Percentiles rank a stretch among this genome's conserved stretches.
These are phyloP conservation scores for Phaethornis superciliosus DNA, from an alignment of 2,113 vertebrate genomes.

Conservation along the genomic window DNA sequence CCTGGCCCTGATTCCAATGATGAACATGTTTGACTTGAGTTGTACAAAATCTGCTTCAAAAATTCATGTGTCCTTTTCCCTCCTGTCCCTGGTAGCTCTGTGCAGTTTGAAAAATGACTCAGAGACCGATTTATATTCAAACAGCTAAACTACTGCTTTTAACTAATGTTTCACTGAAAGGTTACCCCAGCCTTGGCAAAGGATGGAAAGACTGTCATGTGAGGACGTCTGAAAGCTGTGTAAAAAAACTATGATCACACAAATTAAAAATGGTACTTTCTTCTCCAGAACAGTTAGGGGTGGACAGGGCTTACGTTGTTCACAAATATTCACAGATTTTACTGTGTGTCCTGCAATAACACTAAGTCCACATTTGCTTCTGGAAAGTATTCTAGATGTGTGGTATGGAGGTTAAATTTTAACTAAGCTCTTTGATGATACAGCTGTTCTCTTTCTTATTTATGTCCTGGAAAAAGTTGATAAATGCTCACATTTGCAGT, in stretches of 20 bases:
- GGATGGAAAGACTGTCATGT: background rate
- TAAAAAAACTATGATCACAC: background rate
- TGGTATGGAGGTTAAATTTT: slow-evolving; percentile 33
- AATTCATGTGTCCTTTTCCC: background rate
- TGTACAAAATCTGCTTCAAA: slow-evolving; percentile 15
- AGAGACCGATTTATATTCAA: background rate
- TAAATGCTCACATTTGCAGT: slow-evolving; percentile 44
- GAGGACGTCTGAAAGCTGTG: background rate
- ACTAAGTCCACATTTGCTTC: background rate
- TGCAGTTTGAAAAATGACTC: background rate
- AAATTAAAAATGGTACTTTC: background rate
- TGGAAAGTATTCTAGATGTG: background rate
- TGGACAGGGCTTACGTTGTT: background rate
- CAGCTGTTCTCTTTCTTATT: slow-evolving; percentile 31
- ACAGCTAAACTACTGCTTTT: background rate
- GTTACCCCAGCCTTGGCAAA: background rate
- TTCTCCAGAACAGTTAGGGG: background rate
- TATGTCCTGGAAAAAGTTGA: slow-evolving; percentile 15
- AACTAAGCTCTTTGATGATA: slow-evolving; percentile 12
- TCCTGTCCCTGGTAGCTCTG: background rate
- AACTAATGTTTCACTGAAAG: background rate
- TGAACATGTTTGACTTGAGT: background rate
- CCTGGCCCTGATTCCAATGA: background rate
- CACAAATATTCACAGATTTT: slow-evolving; percentile 27
- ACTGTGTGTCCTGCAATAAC: background rate